Base-by-base conservation (phyloP, 2,797 vertebrate species). In the Acomys russatus region DNA sequence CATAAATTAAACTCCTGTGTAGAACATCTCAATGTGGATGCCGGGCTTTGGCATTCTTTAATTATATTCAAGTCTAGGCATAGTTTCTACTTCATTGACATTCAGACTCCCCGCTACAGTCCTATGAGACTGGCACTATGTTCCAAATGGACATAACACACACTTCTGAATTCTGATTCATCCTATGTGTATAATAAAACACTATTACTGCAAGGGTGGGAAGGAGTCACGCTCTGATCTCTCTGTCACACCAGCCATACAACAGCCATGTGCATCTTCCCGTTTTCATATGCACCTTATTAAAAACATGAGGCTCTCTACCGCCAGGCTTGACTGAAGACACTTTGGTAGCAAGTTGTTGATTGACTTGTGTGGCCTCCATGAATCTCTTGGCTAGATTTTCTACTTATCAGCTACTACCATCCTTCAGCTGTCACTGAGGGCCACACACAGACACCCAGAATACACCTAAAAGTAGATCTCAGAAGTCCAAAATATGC, bases 31-130 rank as follows among this genome's bases (percentile, higher is more conserved):
- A 94, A 92, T 95, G 96, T n/a, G 80, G 92, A 96, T 87, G 96
- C 56, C 56, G 95, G 94, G 95, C 92, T 96, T 97, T 94, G 90
- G 94, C 63, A 94, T 97, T 96, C 92, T 91, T 95, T 96, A 96
- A 92, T 90, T 96, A 95, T 91, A 96, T 93, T 93, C 93, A 95
- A 93, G 91, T 78, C 84, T 90, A 92, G 91, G 83, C 85, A 97
- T 94, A 96, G 85, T 96, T 97, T 96, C 92, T 89, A 92, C 96
- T 96, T 96, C 90, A 95, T 61, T 94, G 94, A 90, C 96, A 96
- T 96, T 95, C 94, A 89, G 77, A 96, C 96, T 95, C 82, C 63
- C 71, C 89, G 94, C 66, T 94, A 56, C 25, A 85, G 61, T 94
- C 77, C 92, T 96, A 92, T 87, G 80, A 87, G 83, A 88, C 71